Evolutionary conservation across 23 tunicate species (phyloP).

Genomic region (Halocynthia roretzi): DNA sequence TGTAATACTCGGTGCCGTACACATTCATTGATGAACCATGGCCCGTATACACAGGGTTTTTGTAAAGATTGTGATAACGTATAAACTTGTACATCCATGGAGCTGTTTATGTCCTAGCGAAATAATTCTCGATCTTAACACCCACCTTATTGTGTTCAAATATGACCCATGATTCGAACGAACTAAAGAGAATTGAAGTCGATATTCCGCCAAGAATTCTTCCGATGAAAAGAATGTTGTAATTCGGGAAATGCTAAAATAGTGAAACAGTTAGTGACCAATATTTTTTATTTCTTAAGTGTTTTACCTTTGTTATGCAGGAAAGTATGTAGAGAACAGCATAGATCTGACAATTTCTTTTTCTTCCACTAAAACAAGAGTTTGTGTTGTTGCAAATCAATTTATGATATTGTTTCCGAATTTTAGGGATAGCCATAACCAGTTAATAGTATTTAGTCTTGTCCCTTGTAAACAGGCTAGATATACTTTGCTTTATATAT

Average conservation of each 20-base stretch:
- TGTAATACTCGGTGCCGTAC: too few species aligned
- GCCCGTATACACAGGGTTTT: too few species aligned
- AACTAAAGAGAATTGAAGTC: slow-evolving; percentile 62
- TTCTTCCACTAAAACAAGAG: slow-evolving; percentile 40
- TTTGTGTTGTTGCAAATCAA: not conserved
- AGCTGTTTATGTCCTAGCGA: too few species aligned
- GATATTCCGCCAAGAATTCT: slow-evolving; percentile 58
- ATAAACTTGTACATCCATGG: too few species aligned
- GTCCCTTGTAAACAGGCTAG: too few species aligned
- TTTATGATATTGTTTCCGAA: not conserved
- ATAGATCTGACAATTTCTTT: slow-evolving; percentile 32
- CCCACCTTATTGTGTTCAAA: slow-evolving; percentile 55
- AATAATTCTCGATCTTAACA: too few species aligned
- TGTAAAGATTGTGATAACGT: too few species aligned
- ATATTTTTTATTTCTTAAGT: not conserved
- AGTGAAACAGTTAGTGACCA: not conserved
- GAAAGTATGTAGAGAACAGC: slow-evolving; percentile 48
- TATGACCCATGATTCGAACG: slow-evolving; percentile 71
- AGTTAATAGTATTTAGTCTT: too few species aligned
- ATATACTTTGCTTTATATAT: too few species aligned
- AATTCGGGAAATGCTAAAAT: slow-evolving; percentile 45
- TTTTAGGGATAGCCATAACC: too few species aligned
- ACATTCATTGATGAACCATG: too few species aligned
- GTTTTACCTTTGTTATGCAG: slow-evolving; percentile 43
- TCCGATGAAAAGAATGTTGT: slow-evolving; percentile 37